These are phyloP conservation scores for Rattus norvegicus DNA, from an alignment of 2,113 vertebrate genomes.

Conservation along the genomic window DNA sequence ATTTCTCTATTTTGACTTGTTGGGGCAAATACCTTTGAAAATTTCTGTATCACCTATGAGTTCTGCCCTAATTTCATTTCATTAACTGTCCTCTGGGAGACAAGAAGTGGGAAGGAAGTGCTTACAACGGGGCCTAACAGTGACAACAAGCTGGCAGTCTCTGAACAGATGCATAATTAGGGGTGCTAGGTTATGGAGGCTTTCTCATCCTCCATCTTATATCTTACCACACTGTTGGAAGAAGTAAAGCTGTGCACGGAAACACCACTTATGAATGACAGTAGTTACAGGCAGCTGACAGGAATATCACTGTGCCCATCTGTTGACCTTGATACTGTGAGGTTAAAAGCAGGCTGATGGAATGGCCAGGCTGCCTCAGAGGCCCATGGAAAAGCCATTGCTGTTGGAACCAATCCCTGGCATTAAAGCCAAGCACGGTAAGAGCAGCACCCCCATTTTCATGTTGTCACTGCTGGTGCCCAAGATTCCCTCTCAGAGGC, in stretches of 20 bases:
- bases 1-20: not conserved
- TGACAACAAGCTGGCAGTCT: not conserved
- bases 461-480: constrained; percentile 96
- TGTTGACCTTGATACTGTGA: not conserved
- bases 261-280: constrained; percentile 32
- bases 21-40: not conserved
- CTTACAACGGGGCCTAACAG: not conserved
- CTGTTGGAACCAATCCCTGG: constrained; percentile 96
- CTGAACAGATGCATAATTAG: not conserved
- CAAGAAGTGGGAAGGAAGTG: not conserved
- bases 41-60: not conserved
- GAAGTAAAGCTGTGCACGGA: constrained; percentile 49
- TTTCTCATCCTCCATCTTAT: not conserved
- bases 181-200: not conserved
- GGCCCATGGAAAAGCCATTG: constrained; percentile 92
- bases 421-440: constrained; percentile 96
- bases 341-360: not conserved
- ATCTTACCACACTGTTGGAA: constrained; percentile 26
- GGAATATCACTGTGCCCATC: not conserved
- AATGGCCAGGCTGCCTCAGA: not conserved
- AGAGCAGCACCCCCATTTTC: constrained; percentile 98
- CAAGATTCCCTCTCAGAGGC: constrained; percentile 99
- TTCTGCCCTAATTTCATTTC: not conserved
- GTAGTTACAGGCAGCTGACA: constrained; percentile 39
- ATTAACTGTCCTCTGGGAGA: not conserved